Evolutionary conservation across 2,888 invertebrate genomes (phyloP), one percentile per base, ranked within the genome.

Genomic region (Morpho achilles): DNA sequence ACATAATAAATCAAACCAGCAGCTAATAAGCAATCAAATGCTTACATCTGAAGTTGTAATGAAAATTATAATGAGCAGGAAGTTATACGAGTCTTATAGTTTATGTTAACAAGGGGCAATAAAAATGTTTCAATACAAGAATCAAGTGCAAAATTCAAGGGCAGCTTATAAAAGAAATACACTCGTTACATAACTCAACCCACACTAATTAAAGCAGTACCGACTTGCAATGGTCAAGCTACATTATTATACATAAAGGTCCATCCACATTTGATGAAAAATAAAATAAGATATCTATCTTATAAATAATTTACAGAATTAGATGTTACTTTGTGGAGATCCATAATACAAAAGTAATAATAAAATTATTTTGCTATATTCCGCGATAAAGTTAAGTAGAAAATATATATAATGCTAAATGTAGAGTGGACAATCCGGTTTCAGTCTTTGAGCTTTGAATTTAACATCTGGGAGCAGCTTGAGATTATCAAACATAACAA

Each of bases 101-200:
- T 73, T 73, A 78, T 80, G 78, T 76, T 77, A 74, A 73, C 71
- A 72, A 72, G 70, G 71, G 70, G 75, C 72, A 72, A 73, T 76
- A 76, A 77, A 81, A 82, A 83, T 83, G 86, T 80, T 80, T 84
- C 83, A 81, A 84, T 79, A 71, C 71, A 79, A 82, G 80, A 75
- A 82, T 82, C 86, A 87, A 80, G 79, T 75, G 76, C 74, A 74
- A 70, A 69, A 65, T 66, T 72, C 80, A 81, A 88, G 87, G 87
- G 79, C 82, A 75, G 67, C 67, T 75, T 73, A 78, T 80, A 79
- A 81, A 82, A 82, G 78, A 82, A 79, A 77, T 72, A 74, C 69
- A 62, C 65, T 67, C 65, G 77, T 83, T 84, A 83, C 78, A 80
- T 84, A 82, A 81, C 75, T 69, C 79, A 75, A 71, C 76, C 78